A percentile compares a stretch with the other conserved stretches of the same genome.
Evolutionary conservation across 2,113 vertebrate species (phyloP).

Genomic region (Muscicapa adusta): DNA sequence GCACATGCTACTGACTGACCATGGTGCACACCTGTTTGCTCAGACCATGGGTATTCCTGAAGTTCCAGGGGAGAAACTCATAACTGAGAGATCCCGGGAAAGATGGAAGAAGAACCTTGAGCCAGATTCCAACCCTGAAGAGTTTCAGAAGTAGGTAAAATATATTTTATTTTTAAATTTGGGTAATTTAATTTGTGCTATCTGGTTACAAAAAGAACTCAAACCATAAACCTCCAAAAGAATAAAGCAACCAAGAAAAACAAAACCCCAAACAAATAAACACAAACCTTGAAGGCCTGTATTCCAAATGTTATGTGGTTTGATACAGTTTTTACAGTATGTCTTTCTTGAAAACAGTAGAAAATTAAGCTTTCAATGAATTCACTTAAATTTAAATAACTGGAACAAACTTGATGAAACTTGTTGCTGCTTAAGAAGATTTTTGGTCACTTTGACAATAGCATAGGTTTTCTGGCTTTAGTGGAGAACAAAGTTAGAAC

Average conservation of each 20-base stretch:
- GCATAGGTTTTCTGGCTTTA: not conserved
- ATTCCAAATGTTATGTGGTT: not conserved
- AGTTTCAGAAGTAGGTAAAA: constrained; percentile 77
- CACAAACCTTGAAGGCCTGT: not conserved
- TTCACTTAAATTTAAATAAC: not conserved
- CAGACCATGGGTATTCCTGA: constrained; percentile 79
- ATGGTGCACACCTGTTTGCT: constrained; percentile 85
- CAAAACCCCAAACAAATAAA: not conserved
- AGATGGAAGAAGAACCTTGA: constrained; percentile 79
- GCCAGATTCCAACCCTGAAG: constrained; percentile 70
- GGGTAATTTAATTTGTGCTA: not conserved
- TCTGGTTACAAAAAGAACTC: not conserved
- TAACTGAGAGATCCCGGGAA: constrained; percentile 81
- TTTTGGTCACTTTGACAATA: not conserved
- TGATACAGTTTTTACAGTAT: not conserved
- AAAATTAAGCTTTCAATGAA: not conserved
- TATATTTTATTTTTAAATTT: not conserved
- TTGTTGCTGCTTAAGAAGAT: not conserved
- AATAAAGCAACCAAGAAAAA: not conserved
- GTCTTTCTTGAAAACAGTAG: not conserved
- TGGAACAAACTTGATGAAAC: not conserved
- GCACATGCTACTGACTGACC: constrained; percentile 83
- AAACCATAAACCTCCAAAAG: fast-evolving
- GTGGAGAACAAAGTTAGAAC: not conserved
- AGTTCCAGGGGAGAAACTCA: constrained; percentile 79